Conservation (phyloP, 2,888 invertebrate species). For the Flabesymbios commensalis region DNA sequence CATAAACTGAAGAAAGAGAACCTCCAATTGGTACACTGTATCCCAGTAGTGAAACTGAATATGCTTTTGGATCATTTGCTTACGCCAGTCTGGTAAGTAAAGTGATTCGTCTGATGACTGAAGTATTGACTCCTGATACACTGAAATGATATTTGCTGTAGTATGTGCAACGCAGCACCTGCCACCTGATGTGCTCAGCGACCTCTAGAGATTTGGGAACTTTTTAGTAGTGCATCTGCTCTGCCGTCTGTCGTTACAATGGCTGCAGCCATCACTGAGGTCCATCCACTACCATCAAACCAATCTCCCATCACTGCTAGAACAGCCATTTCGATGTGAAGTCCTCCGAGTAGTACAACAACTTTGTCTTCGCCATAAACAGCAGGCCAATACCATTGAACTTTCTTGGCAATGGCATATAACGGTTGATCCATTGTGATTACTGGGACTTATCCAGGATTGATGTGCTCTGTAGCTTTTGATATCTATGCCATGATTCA, state of each 20-base stretch:
- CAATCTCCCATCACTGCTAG: constrained; percentile 35
- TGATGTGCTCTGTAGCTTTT: constrained; percentile 20
- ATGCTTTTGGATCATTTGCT: neutral
- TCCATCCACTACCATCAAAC: constrained; percentile 42
- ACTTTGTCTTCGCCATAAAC: constrained; percentile 36
- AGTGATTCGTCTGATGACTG: neutral
- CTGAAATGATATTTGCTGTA: neutral
- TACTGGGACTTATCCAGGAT: constrained; percentile 38
- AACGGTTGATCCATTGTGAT: constrained; percentile 38
- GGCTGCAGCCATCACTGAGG: constrained; percentile 32
- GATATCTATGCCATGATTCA: constrained; percentile 35
- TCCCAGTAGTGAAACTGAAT: neutral
- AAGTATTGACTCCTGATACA: neutral
- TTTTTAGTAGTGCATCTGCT: neutral
- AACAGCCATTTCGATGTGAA: constrained; percentile 44
- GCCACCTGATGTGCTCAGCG: neutral
- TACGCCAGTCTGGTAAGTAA: neutral
- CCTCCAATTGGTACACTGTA: constrained; percentile 7
- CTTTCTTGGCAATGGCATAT: constrained; percentile 39
- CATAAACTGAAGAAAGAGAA: constrained; percentile 9
- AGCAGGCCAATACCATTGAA: constrained; percentile 42
- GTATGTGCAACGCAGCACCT: neutral
- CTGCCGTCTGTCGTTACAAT: constrained; percentile 29
- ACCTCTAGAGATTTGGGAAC: neutral
- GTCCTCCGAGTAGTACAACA: constrained; percentile 42